Conservation (phyloP, 2,113 vertebrate species). For the Cryptoleucopteryx plumbea region DNA sequence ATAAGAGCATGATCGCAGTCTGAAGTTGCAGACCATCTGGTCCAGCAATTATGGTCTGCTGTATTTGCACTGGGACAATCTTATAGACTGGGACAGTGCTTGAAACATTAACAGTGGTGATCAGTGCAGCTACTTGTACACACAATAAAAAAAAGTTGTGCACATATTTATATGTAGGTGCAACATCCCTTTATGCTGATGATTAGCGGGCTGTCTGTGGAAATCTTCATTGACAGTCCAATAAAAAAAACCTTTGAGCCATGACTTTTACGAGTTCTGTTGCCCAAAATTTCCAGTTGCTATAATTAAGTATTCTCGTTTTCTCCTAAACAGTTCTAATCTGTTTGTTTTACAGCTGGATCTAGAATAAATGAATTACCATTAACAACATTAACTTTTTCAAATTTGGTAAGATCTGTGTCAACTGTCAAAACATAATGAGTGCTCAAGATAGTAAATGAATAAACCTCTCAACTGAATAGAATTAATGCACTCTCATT, state of each 20-base stretch:
- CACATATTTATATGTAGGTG: background rate
- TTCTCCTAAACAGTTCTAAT: slow-evolving; percentile 22
- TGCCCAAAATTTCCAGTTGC: background rate
- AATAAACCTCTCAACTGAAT: slow-evolving; percentile 16
- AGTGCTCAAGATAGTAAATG: slow-evolving; percentile 33
- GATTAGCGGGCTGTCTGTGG: background rate
- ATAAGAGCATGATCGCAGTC: fast-evolving
- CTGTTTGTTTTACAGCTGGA: slow-evolving; percentile 56
- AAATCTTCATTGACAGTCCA: background rate
- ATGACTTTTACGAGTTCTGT: background rate
- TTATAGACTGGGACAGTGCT: background rate
- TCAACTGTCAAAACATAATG: slow-evolving; percentile 48
- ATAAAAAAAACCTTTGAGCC: background rate
- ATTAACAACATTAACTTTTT: slow-evolving; percentile 53
- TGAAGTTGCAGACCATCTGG: background rate
- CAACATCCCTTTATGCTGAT: background rate
- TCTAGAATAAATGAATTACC: slow-evolving; percentile 59
- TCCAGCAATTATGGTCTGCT: background rate
- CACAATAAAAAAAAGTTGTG: background rate
- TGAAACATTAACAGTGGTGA: background rate
- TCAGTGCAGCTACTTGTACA: background rate
- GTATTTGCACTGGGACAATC: background rate
- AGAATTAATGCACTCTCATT: slow-evolving; percentile 34
- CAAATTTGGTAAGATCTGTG: slow-evolving; percentile 51
- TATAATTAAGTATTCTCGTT: slow-evolving; percentile 20